Evolutionary conservation across 2,113 vertebrate genomes (phyloP).

Genomic region (Aptenodytes patagonicus): DNA sequence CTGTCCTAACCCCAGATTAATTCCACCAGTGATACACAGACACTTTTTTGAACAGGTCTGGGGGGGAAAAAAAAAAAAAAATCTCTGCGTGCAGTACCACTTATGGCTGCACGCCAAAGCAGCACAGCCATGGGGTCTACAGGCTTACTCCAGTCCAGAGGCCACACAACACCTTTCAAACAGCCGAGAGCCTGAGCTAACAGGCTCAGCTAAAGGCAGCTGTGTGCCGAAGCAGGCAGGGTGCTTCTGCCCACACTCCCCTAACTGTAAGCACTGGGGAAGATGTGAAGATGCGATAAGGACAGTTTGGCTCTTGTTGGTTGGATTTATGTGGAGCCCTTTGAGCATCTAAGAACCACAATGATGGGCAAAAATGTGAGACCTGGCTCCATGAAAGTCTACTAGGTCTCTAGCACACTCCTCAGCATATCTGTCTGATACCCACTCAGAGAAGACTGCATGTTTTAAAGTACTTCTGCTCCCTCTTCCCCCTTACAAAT

Average conservation of each 20-base stretch:
- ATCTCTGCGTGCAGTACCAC: background rate
- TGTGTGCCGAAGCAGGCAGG: background rate
- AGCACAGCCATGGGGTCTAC: background rate
- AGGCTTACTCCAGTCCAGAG: background rate
- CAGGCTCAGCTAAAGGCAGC: background rate
- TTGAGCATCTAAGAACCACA: background rate
- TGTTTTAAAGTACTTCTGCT: background rate
- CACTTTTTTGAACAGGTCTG: background rate
- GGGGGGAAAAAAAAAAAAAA: background rate
- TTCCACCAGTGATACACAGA: background rate
- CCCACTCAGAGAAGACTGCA: background rate
- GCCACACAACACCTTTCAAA: background rate
- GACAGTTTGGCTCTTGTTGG: background rate
- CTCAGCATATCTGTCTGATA: accelerated
- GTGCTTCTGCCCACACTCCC: background rate
- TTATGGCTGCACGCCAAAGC: background rate
- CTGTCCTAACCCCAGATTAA: background rate
- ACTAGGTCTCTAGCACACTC: background rate
- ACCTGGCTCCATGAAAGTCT: background rate
- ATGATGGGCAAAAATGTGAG: background rate
- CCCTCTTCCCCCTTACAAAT: background rate
- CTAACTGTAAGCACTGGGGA: background rate
- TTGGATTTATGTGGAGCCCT: background rate
- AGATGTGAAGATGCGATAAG: background rate
- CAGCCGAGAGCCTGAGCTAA: background rate